Evolutionary conservation across 1,140 invertebrate species (phyloP).

Genomic region (Drosophila funebris): DNA sequence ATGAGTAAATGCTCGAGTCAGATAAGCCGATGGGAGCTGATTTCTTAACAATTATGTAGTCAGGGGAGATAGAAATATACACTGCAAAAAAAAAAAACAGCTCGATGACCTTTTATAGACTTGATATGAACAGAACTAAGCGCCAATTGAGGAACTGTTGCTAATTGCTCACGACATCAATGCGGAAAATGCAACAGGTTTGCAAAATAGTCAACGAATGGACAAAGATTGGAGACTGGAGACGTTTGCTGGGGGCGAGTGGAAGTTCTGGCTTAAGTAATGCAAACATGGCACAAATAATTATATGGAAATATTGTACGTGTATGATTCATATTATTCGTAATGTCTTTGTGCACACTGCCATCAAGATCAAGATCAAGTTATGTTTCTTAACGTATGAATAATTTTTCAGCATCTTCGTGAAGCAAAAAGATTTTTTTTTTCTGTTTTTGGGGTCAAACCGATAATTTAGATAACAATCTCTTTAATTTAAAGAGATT

Average conservation of each 20-base stretch:
- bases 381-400: constrained; percentile 21
- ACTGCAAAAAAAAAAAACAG: constrained; percentile 15
- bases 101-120: constrained; percentile 63
- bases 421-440: neutral
- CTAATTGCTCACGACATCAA: constrained; percentile 68
- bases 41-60: constrained; percentile 26
- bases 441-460: neutral
- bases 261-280: constrained; percentile 9
- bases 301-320: neutral
- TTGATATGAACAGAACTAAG: constrained; percentile 19
- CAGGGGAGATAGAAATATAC: constrained; percentile 8
- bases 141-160: constrained; percentile 52
- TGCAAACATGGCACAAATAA: constrained; percentile 31
- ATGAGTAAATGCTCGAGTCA: constrained; percentile 27
- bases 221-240: neutral
- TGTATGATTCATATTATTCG: constrained; percentile 5
- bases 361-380: constrained; percentile 38
- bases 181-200: constrained; percentile 79
- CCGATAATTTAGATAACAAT: constrained; percentile 16
- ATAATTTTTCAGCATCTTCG: constrained; percentile 9
- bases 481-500: neutral
- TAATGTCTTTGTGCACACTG: constrained; percentile 6
- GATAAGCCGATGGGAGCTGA: constrained; percentile 62
- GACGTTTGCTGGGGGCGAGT: neutral
- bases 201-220: constrained; percentile 6